These are phyloP conservation scores for Chascanopsetta lugubris DNA, from an alignment of 2,113 vertebrate genomes.

Conservation along the genomic window DNA sequence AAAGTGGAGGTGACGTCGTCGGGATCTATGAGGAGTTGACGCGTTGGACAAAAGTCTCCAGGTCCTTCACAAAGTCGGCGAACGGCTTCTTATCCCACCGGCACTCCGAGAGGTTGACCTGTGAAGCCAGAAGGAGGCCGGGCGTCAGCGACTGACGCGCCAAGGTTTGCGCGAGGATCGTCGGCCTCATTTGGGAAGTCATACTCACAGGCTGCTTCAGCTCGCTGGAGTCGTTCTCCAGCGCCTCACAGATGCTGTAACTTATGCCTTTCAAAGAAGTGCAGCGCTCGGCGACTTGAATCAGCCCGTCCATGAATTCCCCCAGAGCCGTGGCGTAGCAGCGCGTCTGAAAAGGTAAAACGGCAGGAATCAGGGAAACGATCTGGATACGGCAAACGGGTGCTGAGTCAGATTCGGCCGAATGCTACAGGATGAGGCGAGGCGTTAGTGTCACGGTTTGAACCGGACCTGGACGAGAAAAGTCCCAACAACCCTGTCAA, in stretches of 20 bases:
- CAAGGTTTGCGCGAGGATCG: neutral
- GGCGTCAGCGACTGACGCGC: constrained; percentile 1
- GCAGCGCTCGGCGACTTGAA: accelerated
- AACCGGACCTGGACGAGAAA: too few relatives aligned
- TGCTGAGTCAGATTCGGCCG: too few relatives aligned
- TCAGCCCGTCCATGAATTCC: accelerated
- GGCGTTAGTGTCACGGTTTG: too few relatives aligned
- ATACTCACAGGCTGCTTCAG: constrained; percentile 13
- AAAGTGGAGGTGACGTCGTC: constrained; percentile 8
- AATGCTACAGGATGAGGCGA: too few relatives aligned
- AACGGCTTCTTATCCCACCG: neutral
- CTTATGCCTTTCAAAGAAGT: too few relatives aligned
- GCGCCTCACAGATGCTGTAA: too few relatives aligned
- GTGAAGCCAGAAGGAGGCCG: neutral
- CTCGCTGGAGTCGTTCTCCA: accelerated
- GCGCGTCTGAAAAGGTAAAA: neutral
- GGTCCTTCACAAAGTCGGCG: accelerated
- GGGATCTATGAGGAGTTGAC: neutral
- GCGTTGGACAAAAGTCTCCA: accelerated
- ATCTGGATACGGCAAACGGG: too few relatives aligned
- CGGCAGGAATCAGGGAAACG: neutral
- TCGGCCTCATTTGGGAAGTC: neutral
- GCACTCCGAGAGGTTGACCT: neutral
- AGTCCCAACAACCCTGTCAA: too few relatives aligned
- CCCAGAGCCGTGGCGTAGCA: accelerated